phyloP scores from a whole-genome alignment of 1,140 invertebrate species.

The Spodoptera frugiperda region DNA sequence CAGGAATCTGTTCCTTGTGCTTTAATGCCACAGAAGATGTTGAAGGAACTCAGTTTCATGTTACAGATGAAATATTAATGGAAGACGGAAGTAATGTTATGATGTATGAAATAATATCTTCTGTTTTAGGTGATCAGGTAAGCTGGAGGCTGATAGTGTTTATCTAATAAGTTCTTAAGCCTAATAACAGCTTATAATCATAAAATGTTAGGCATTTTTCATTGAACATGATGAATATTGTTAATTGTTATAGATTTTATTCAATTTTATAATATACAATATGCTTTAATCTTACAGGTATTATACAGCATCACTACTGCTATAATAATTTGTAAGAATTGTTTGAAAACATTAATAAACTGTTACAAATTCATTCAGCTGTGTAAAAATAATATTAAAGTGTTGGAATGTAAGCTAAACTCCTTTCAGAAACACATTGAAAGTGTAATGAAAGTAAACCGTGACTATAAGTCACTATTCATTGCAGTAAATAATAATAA shows the following conservation, averaged over 20 bases:
- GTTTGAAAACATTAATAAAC: slow-evolving; percentile 15
- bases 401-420: background rate
- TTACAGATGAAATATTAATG: background rate
- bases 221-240: no score
- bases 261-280: background rate
- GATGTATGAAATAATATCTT: background rate
- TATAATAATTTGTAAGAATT: slow-evolving; percentile 38
- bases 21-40: background rate
- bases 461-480: slow-evolving; percentile 20
- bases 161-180: no score
- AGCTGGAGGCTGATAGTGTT: background rate
- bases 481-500: background rate
- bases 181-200: no score
- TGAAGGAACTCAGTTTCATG: background rate
- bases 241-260: background rate
- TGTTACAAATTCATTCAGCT: slow-evolving; percentile 49
- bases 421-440: background rate
- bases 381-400: slow-evolving; percentile 46
- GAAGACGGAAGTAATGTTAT: background rate
- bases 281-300: slow-evolving; percentile 9
- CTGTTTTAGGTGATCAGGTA: background rate
- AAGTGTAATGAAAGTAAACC: background rate
- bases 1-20: background rate
- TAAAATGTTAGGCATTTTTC: no score
- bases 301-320: background rate